A percentile compares a stretch with the other conserved stretches of the same genome.
These are phyloP conservation scores for Drosophila bocki DNA, from an alignment of 1,140 invertebrate species.

Conservation along the genomic window DNA sequence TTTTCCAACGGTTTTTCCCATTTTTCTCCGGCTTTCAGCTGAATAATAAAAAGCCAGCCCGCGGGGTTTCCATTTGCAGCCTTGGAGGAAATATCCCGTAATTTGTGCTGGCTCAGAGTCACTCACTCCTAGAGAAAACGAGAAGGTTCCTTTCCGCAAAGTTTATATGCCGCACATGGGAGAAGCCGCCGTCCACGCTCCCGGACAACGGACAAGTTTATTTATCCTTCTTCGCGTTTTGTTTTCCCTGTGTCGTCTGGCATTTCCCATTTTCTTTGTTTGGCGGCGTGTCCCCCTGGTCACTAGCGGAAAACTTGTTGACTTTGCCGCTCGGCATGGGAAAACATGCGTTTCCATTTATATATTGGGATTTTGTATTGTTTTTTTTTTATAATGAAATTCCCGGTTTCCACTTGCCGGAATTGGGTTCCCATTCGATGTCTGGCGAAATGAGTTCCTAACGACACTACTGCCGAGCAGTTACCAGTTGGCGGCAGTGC, in stretches of 20 bases:
- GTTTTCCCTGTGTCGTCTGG: constrained; percentile 18
- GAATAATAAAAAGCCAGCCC: constrained; percentile 46
- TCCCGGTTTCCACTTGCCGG: constrained; percentile 24
- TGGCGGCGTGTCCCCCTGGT: constrained; percentile 15
- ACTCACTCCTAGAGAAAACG: constrained; percentile 16
- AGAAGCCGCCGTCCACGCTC: constrained; percentile 39
- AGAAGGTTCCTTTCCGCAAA: constrained; percentile 35
- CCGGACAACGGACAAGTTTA: constrained; percentile 34
- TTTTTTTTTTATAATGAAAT: constrained; percentile 32
- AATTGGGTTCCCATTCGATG: constrained; percentile 10
- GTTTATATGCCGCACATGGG: constrained; percentile 63
- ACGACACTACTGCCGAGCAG: constrained; percentile 10
- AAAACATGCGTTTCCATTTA: constrained; percentile 24
- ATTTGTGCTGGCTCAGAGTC: constrained; percentile 25
- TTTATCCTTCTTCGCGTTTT: constrained; percentile 16
- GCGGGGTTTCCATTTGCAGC: constrained; percentile 41
- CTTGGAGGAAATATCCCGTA: constrained; percentile 37
- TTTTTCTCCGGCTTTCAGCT: constrained; percentile 18
- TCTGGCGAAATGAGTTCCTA: constrained; percentile 2
- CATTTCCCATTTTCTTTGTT: constrained; percentile 27
- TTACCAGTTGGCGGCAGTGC: constrained; percentile 1
- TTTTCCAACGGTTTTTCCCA: constrained; percentile 24
- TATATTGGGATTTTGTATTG: constrained; percentile 52
- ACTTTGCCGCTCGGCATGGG: constrained; percentile 1
- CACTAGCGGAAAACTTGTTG: constrained; percentile 21